A percentile compares a stretch with the other conserved stretches of the same genome.
Evolutionary conservation across 2,888 invertebrate genomes (phyloP).

Genomic region (Patella caerulea): DNA sequence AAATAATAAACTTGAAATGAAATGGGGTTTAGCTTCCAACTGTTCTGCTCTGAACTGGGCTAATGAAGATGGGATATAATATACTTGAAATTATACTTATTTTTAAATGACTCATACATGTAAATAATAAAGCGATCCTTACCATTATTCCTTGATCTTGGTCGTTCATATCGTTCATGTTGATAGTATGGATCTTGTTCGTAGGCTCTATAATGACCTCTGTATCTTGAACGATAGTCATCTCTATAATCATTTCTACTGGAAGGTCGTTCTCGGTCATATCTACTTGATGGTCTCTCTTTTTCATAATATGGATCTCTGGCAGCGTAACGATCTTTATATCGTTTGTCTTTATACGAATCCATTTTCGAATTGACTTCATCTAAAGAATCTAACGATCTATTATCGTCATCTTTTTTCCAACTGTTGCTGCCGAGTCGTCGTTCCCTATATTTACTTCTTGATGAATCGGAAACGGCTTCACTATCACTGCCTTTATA

Average conservation of each 20-base stretch:
- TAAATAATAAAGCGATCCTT: background rate
- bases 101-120: background rate
- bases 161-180: conserved; percentile 56
- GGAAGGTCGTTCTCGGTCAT: conserved; percentile 36
- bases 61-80: no score
- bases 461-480: background rate
- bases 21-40: no score
- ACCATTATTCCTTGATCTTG: conserved; percentile 52
- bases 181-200: conserved; percentile 40
- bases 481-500: background rate
- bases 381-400: conserved; percentile 38
- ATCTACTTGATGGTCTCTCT: conserved; percentile 37
- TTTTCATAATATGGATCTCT: conserved; percentile 23
- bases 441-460: background rate
- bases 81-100: background rate
- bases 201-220: conserved; percentile 21
- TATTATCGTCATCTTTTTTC: conserved; percentile 33
- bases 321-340: conserved; percentile 12
- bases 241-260: conserved; percentile 40
- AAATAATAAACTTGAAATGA: no score
- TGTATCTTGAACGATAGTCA: conserved; percentile 26
- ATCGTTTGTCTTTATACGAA: conserved; percentile 12
- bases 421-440: background rate
- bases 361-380: conserved; percentile 36
- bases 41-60: no score